Conservation (phyloP, 2,888 invertebrate species). For the Drosophila algonquin region DNA sequence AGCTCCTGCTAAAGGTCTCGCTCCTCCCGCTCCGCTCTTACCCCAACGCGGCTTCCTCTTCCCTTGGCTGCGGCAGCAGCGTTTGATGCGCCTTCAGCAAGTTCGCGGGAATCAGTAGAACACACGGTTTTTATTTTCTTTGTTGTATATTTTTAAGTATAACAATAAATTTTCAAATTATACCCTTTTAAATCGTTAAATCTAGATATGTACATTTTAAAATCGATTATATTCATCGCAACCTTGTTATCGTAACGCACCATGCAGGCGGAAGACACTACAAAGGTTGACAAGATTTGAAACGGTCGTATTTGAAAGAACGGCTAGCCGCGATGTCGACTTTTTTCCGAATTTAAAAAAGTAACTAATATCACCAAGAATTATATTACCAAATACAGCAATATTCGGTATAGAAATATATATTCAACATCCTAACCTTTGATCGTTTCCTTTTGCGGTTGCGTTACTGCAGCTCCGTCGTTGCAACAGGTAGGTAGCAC, state of each 20-base stretch:
- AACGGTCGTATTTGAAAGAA: not conserved
- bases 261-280: not conserved
- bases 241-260: not conserved
- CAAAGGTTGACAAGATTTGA: too few species aligned
- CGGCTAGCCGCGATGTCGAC: not conserved
- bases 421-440: not conserved
- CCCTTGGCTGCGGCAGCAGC: conserved; percentile 65
- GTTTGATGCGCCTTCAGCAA: conserved; percentile 50
- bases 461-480: not conserved
- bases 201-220: not conserved
- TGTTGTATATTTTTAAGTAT: conserved; percentile 56
- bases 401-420: not conserved
- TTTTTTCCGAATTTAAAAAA: not conserved
- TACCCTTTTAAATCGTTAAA: not conserved
- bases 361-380: not conserved
- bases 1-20: conserved; percentile 39
- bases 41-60: conserved; percentile 41
- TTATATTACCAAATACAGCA: not conserved
- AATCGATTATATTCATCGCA: not conserved
- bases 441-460: not conserved
- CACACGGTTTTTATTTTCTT: not conserved
- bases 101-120: conserved; percentile 11
- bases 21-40: conserved; percentile 19
- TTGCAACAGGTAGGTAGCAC: conserved; percentile 15
- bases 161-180: conserved; percentile 17